Evolutionary conservation across 2,797 vertebrate genomes (phyloP), one percentile per base, ranked within the genome.

Genomic region (Danio kyathit): DNA sequence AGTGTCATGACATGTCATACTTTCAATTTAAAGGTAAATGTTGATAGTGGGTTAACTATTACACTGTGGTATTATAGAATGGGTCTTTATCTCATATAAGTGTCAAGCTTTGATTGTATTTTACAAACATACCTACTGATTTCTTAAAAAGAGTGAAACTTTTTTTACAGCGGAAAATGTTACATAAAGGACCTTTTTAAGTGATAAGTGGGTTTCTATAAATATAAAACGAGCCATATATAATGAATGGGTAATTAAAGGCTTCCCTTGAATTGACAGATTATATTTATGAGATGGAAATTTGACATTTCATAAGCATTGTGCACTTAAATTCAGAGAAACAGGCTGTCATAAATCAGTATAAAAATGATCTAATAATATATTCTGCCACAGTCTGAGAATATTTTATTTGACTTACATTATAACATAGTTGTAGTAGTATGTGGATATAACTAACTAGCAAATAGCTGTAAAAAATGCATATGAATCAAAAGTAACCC

Each of bases 161-260:
- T 14, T 43, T 43, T 63, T 51, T 38, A 40, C 21, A 75, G n/a
- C 52, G 73, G 11, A 41, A 64, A 14, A 76, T 16, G 29, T 19
- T 76, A 64, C 5, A 10, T 41, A 75, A 43, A 52, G 60, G 46
- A 64, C n/a, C 10, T 61, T 75, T 40, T 65, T n/a, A 63, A 16
- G 12, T 76, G 11, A 4, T 41, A 0, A 43, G n/a, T 21, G 38
- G 12, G 17, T 29, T 66, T 52, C 40, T 17, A 75, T 41, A 63
- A 75, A 43, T 63, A 75, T 40, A 8, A 64, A 51, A 52, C 17
- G 8, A 63, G 10, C 1, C 43, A 48, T 76, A 66, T 44, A 0
- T 3, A 76, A 56, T 56, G 1, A 38, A 56, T 38, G 11, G 49
- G 40, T 21, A n/a, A 64, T 48, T 46, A 67, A 67, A 48, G 29